phyloP scores from a whole-genome alignment of 2,113 vertebrate species.

The Pangasianodon hypophthalmus region DNA sequence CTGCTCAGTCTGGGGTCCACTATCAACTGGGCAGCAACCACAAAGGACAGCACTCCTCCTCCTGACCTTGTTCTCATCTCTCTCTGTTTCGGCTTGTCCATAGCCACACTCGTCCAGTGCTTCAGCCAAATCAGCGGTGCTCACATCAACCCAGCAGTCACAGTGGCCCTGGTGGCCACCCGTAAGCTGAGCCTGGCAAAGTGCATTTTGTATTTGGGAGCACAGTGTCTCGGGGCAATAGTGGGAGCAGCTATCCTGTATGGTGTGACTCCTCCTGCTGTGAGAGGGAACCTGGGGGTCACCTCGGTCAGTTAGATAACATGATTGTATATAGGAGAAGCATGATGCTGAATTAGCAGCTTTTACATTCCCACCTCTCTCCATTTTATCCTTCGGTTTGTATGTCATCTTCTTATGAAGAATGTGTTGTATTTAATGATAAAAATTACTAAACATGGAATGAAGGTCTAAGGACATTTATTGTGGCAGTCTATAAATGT shows the following conservation, averaged over 20 bases:
- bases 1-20: slow-evolving; percentile 92
- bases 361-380: neutral
- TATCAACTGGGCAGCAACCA: slow-evolving; percentile 83
- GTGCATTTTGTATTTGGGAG: slow-evolving; percentile 85
- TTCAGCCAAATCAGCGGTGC: slow-evolving; percentile 95
- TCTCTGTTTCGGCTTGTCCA: slow-evolving; percentile 94
- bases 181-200: slow-evolving; percentile 93
- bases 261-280: slow-evolving; percentile 81
- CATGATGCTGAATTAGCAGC: neutral
- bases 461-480: neutral
- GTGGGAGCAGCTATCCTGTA: slow-evolving; percentile 87
- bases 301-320: slow-evolving; percentile 77
- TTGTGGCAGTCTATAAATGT: neutral
- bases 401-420: neutral
- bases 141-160: slow-evolving; percentile 95
- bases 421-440: neutral
- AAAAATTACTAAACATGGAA: neutral
- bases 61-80: slow-evolving; percentile 90
- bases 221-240: slow-evolving; percentile 91
- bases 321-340: neutral
- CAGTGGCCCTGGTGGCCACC: slow-evolving; percentile 88
- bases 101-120: slow-evolving; percentile 96
- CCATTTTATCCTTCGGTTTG: neutral
- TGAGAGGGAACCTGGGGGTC: slow-evolving; percentile 84
- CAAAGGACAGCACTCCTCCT: slow-evolving; percentile 77